Evolutionary conservation across 2,113 vertebrate genomes (phyloP), one percentile per base, ranked within the genome.

Genomic region (Spheniscus mendiculus): DNA sequence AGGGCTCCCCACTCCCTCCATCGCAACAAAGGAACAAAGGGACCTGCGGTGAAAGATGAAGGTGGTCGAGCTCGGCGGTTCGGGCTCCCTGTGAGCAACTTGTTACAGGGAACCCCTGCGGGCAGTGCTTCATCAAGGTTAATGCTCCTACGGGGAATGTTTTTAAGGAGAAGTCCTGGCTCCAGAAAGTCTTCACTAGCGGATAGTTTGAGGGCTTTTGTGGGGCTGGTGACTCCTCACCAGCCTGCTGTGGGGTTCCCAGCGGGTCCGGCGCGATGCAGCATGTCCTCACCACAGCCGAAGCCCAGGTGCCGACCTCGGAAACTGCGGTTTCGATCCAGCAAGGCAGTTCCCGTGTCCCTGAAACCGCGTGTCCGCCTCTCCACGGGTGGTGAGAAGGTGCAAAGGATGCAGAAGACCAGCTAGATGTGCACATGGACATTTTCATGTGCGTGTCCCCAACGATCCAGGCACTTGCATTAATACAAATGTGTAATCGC

Each of bases 21-120:
- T 30, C 6, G 1, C 53, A 30, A 94, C 95, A 96, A 95, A 97
- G 91, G 83, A 92, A 97, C 96, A 97, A 97, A 97, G 92, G 72
- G 79, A 59, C 69, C 88, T 4, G 72, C 3, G 8, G 26, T 5
- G 63, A 12, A 2, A 20, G 27, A 27, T 12, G 34, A 49, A 49
- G 91, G 71, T 93, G 90, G 73, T 87, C 36, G 0, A 13, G 80
- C 83, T 6, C 2, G 0, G 49, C 2, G 1, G 10, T 19, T 29
- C 2, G 2, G 50, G 53, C 63, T 71, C 67, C 62, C 47, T 1
- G 1, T 3, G 26, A 76, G 62, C 61, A 34, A 58, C 74, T 78
- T 67, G 86, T 81, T 32, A 58, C 14, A 0, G 53, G 36, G 42
- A 36, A 20, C 30, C 67, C 30, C 76, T 4, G 10, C 1, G 3